phyloP scores from a whole-genome alignment of 2,888 invertebrate species.

The Limnephilus rhombicus region DNA sequence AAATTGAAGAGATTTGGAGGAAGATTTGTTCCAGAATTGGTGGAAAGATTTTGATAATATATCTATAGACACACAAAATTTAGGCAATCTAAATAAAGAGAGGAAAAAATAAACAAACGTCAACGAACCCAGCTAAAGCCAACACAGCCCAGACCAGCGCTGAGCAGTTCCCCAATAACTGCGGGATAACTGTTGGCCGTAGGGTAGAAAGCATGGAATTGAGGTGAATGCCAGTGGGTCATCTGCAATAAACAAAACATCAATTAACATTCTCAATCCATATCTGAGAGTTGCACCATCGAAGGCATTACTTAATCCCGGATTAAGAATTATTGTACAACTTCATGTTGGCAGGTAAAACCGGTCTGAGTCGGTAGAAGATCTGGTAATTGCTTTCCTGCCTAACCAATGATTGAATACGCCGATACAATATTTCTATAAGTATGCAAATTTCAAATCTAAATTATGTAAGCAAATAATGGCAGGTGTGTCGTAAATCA shows the following conservation, averaged over 20 bases:
- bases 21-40: background rate
- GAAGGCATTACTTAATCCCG: background rate
- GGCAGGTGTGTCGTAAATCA: background rate
- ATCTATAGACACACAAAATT: background rate
- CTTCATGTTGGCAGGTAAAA: background rate
- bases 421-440: background rate
- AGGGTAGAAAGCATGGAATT: constrained; percentile 95
- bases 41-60: background rate
- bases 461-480: background rate
- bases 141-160: constrained; percentile 88
- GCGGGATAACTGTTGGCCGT: constrained; percentile 91
- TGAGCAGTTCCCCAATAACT: constrained; percentile 89
- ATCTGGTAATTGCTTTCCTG: background rate
- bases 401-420: background rate
- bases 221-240: constrained; percentile 96
- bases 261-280: constrained; percentile 4
- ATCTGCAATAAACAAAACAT: constrained; percentile 75
- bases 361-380: background rate
- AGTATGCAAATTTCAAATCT: background rate
- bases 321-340: background rate
- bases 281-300: background rate
- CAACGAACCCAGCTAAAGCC: constrained; percentile 93
- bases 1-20: constrained; percentile 2
- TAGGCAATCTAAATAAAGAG: background rate
- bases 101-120: background rate